phyloP scores from a whole-genome alignment of 2,113 vertebrate species.

The Crocuta crocuta region DNA sequence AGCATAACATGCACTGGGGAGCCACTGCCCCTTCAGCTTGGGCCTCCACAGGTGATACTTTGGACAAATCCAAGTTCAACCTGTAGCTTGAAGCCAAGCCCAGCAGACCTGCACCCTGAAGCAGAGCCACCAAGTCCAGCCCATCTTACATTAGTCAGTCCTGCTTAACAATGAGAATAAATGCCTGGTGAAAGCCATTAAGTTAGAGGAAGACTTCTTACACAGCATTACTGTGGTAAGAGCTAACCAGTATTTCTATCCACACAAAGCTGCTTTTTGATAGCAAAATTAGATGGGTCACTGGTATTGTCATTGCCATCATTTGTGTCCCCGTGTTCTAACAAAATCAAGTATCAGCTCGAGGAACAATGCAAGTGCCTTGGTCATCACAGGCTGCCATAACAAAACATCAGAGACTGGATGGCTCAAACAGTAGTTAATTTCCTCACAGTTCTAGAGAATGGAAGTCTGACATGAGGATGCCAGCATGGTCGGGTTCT shows the following conservation, averaged over 20 bases:
- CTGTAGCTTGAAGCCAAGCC: background rate
- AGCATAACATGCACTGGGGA: background rate
- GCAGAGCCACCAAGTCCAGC: background rate
- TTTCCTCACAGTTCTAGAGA: background rate
- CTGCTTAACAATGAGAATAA: background rate
- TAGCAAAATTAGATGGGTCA: background rate
- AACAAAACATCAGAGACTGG: background rate
- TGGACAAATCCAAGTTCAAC: background rate
- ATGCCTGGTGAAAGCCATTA: background rate
- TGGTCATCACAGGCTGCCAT: background rate
- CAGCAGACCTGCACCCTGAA: background rate
- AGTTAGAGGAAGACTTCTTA: background rate
- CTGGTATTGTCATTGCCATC: background rate
- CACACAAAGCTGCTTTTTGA: background rate
- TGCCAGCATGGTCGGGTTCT: background rate
- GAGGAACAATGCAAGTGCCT: background rate
- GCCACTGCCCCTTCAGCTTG: background rate
- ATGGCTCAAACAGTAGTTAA: background rate
- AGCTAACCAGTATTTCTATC: background rate
- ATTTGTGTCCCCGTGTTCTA: background rate
- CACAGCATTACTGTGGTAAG: background rate
- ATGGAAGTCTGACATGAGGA: background rate
- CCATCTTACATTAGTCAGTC: background rate
- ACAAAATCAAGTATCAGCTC: background rate
- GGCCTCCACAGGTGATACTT: background rate